Base-by-base conservation (phyloP, 2,888 invertebrate genomes). In the Agrotis segetum region DNA sequence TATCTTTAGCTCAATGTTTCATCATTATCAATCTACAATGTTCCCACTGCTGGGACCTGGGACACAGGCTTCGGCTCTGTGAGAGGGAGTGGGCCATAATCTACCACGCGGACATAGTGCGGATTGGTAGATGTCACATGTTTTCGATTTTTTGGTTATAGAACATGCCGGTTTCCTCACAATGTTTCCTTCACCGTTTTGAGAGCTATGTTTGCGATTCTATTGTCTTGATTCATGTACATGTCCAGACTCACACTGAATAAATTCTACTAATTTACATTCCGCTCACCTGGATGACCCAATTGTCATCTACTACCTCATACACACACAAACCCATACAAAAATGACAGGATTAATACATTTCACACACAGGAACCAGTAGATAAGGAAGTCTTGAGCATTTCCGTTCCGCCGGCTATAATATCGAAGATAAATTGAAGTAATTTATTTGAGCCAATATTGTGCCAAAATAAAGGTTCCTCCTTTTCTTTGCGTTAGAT, bases 371-470 rank as follows among this genome's bases (percentile, higher is more conserved):
- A 74, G 59, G 34, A 63, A 74, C 59, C 56, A 67, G 55, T 19
- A 53, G 69, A 81, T 73, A 81, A 79, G 74, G 64, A 81, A 76
- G 70, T 67, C 63, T 76, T 49, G 34, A 71, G 65, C 55, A 72
- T 66, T 72, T 72, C 60, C 75, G 50, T 72, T 72, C 60, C 75
- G 47, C 60, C 40, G 71, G 67, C 55, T 65, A 72, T 77, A 77
- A 68, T 53, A 71, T 68, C 63, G 47, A 71, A 82, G 76, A 79
- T 79, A 82, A 73, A 81, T 79, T 81, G 72, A 29, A 24, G 66
- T 82, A 72, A 79, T 81, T 82, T 81, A 82, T 72, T 67, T 50
- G 58, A 71, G 49, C 63, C 71, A 73, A 81, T 71, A 71, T 73
- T 77, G 67, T 68, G 56, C 63, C 29, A 56, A 70, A 64, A 79